Evolutionary conservation across 2,113 vertebrate species (phyloP).

Genomic region (Nothobranchius furzeri): DNA sequence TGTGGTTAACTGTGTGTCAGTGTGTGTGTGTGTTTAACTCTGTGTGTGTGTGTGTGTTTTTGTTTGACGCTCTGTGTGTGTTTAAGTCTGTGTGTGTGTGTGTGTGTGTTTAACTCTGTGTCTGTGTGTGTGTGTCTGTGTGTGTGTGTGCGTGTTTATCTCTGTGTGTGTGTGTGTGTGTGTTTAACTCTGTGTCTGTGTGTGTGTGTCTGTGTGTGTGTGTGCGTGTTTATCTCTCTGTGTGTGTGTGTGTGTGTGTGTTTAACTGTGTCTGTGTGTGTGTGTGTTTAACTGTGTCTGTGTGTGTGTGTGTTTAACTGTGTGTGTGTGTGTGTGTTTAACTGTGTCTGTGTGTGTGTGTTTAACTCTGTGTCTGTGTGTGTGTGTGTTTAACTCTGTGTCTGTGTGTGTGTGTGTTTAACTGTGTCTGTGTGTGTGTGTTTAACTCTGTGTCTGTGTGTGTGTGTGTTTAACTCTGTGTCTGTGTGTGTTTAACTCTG

Average conservation of each 20-base stretch:
- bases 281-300: constrained; percentile 7
- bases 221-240: background rate
- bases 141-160: background rate
- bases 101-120: background rate
- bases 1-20: background rate
- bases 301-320: background rate
- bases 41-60: background rate
- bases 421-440: constrained; percentile 4
- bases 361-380: background rate
- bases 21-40: too few species aligned
- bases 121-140: background rate
- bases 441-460: too few species aligned
- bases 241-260: constrained; percentile 1
- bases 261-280: too few species aligned
- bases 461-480: too few species aligned
- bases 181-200: too few species aligned
- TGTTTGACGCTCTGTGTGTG: too few species aligned
- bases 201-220: too few species aligned
- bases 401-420: background rate
- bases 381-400: too few species aligned
- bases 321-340: too few species aligned
- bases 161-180: constrained; percentile 5
- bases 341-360: too few species aligned
- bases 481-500: too few species aligned
- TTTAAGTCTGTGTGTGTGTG: too few species aligned